A percentile compares a stretch with the other conserved stretches of the same genome.
Conservation (phyloP, 2,113 vertebrate species). For the Plecturocebus donacophilus region DNA sequence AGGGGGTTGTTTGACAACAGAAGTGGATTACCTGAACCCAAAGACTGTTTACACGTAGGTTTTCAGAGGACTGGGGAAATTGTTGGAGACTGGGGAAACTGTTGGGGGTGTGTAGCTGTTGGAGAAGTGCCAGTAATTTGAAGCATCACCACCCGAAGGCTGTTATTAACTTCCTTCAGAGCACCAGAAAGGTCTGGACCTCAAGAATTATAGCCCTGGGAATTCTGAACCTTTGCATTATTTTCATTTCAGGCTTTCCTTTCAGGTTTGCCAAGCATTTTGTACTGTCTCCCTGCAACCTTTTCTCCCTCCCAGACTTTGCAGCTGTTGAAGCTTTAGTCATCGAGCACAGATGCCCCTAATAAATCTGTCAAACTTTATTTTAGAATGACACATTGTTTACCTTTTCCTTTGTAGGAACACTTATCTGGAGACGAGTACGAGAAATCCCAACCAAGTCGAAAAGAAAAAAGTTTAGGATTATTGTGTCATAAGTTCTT, state of each 20-base stretch:
- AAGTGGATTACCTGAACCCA: slow-evolving; percentile 80
- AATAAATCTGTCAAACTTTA: slow-evolving; percentile 28
- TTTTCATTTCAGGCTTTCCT: neutral
- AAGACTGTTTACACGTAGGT: slow-evolving; percentile 87
- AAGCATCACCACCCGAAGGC: neutral
- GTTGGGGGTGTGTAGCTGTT: too few species aligned
- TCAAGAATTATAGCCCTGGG: neutral
- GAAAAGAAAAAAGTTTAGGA: slow-evolving; percentile 97
- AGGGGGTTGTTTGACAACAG: slow-evolving; percentile 80
- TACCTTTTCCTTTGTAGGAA: slow-evolving; percentile 85
- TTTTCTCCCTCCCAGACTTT: neutral
- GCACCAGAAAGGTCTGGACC: neutral
- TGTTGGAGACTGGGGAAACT: too few species aligned
- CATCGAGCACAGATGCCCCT: neutral
- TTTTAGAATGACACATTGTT: neutral
- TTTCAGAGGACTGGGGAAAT: neutral
- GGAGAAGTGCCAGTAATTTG: neutral
- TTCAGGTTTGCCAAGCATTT: neutral
- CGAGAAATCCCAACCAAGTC: slow-evolving; percentile 92
- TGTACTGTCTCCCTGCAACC: neutral
- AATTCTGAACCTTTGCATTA: neutral
- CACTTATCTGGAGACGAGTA: slow-evolving; percentile 90
- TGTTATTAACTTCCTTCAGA: neutral
- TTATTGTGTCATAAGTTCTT: slow-evolving; percentile 96
- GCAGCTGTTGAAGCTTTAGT: neutral